Evolutionary conservation across 2,113 vertebrate genomes (phyloP), one percentile per base, ranked within the genome.

Genomic region (Pseudolaguvia tuberculata): DNA sequence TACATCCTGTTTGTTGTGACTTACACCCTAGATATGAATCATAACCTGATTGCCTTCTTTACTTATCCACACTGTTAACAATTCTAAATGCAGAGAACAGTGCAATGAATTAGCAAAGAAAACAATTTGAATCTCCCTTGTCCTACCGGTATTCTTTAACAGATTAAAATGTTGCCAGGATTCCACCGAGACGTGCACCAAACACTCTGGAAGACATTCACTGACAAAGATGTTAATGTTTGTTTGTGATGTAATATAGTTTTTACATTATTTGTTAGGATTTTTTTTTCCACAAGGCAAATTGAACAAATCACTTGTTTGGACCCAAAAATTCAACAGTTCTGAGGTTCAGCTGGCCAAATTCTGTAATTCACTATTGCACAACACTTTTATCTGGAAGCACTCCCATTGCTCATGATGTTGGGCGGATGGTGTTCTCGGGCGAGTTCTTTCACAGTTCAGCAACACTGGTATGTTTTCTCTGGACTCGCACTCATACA

Each of bases 401-500:
- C 56, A 20, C 48, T 72, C 55, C 39, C 39, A 65, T 75, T 42
- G 55, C 67, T 72, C 68, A 72, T 70, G 61, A 58, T 72, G 56
- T 68, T 48, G 73, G 74, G n/a, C 47, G 73, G 75, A n/a, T 68
- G 21, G 13, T 21, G 50, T 70, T 71, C 61, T 56, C 53, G 15
- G 53, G 78, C 75, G 68, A 63, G 67, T 78, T 78, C 70, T 61
- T 70, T 74, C 55, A n/a, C 78, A 75, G 75, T 74, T 77, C 59
- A 78, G 23, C 47, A 74, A 51, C 55, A 45, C 39, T 57, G 69
- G 69, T 45, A 57, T 57, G 53, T 71, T 57, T 71, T 71, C 69
- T 58, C 57, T 57, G 69, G 69, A 76, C 14, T 14, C 42, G 25
- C 5, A 27, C n/a, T 63, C 50, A 18, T 51, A 21, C 25, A 35